Evolutionary conservation across 2,113 vertebrate species (phyloP), one percentile per base, ranked within the genome.

Genomic region (Mormyrus iriodes): DNA sequence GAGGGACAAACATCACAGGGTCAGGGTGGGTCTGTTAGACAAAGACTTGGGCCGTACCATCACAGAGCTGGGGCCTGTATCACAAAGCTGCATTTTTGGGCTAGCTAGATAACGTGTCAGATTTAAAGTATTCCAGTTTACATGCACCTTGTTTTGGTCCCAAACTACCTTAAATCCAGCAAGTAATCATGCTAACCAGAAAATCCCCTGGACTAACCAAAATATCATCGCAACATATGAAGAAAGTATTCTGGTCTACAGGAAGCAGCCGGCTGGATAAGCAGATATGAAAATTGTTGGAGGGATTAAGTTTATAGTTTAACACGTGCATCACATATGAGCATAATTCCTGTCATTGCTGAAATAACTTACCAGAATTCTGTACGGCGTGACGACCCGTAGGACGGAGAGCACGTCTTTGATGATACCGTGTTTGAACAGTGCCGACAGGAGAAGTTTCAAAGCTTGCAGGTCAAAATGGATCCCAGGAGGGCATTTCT

Each of bases 401-500:
- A 98, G 52, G 87, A 98, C 94, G n/a, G 95, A 92, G 94, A 98
- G 94, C 84, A 97, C 89, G 90, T 98, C 96, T 84, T 93, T 93
- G 91, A 97, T 89, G 90, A 97, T 94, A 90, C 92, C 93, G 6
- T 92, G 93, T 89, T 94, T 93, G 58, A 98, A 95, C 90, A 98
- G 93, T 90, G 94, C 92, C 93, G 94, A 91, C 35, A 98, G 94
- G 91, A 99, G 96, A 24, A 94, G 92, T 19, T 94, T 94, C 69
- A 98, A 89, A 19, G 97, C 94, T 88, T 95, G 93, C 87, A 86
- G 91, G 88, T 95, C 95, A 93, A 97, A 98, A 93, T 96, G 92
- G 17, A 87, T 51, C 53, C 97, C 95, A 8, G 96, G 96, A 69
- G 91, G 89, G 94, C 95, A 96, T 48, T 92, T 95, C 91, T 92